phyloP scores from a whole-genome alignment of 2,888 invertebrate species.

The Cerastoderma edule region DNA sequence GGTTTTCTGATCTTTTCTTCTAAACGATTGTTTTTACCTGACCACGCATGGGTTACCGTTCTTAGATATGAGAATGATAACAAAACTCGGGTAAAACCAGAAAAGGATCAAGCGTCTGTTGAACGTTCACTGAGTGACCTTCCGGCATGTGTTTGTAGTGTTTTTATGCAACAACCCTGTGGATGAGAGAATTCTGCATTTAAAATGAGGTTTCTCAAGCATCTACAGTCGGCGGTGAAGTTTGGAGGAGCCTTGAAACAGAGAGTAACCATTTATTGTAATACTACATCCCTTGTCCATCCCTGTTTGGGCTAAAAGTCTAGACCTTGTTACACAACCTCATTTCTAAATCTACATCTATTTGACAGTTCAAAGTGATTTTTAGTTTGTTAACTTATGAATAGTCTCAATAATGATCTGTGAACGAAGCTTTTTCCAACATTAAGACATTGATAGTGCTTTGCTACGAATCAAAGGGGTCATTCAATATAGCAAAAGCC shows the following conservation, averaged over 20 bases:
- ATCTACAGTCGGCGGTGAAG: background rate
- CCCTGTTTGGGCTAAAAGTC: too few relatives aligned
- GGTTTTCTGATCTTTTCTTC: too few relatives aligned
- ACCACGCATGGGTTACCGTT: background rate
- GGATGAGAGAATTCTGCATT: background rate
- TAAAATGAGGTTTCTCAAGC: constrained; percentile 25
- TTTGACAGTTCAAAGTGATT: too few relatives aligned
- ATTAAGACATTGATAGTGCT: too few relatives aligned
- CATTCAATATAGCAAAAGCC: too few relatives aligned
- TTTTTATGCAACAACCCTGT: constrained; percentile 6
- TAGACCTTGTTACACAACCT: too few relatives aligned
- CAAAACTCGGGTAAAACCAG: constrained; percentile 7
- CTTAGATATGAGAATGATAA: background rate
- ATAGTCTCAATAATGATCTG: too few relatives aligned
- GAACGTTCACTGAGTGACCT: constrained; percentile 21
- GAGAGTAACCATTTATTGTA: constrained; percentile 8
- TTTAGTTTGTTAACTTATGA: too few relatives aligned
- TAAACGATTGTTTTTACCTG: background rate
- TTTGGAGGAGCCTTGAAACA: background rate
- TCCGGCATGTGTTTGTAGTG: constrained; percentile 21
- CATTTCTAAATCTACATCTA: too few relatives aligned
- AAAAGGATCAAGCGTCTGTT: constrained; percentile 12
- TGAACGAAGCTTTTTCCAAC: too few relatives aligned
- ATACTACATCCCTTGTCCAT: too few relatives aligned
- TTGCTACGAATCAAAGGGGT: too few relatives aligned